Evolutionary conservation across 2,113 vertebrate species (phyloP).

Genomic region (Thymallus thymallus): DNA sequence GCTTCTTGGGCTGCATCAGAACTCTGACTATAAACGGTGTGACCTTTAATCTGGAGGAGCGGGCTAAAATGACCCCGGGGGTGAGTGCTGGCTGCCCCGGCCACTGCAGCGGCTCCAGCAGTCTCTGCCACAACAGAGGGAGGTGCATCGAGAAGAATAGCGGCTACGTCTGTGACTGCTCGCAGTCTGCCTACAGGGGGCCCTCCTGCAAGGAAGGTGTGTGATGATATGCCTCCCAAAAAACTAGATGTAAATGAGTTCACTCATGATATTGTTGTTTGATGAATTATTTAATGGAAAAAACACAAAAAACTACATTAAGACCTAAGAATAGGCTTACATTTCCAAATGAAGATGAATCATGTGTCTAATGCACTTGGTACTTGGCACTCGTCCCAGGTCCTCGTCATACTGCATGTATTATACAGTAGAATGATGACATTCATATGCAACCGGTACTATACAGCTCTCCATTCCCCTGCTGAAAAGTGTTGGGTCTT

Average conservation of each 20-base stretch:
- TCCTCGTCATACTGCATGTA: background rate
- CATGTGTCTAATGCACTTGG: background rate
- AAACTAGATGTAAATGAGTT: background rate
- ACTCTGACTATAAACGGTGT: constrained; percentile 81
- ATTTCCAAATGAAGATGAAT: background rate
- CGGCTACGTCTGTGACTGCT: constrained; percentile 84
- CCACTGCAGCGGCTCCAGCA: constrained; percentile 83
- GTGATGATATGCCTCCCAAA: background rate
- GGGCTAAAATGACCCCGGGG: constrained; percentile 78
- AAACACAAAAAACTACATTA: background rate
- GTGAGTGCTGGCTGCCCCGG: constrained; percentile 83
- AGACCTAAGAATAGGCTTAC: background rate
- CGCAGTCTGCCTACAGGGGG: constrained; percentile 81
- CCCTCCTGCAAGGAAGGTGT: constrained; percentile 83
- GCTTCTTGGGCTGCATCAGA: constrained; percentile 83
- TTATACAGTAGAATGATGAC: constrained; percentile 1
- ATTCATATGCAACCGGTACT: background rate
- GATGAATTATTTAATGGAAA: background rate
- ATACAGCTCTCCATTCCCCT: background rate
- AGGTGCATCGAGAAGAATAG: constrained; percentile 83
- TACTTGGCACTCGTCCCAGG: background rate
- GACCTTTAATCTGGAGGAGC: constrained; percentile 82
- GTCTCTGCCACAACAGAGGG: constrained; percentile 80
- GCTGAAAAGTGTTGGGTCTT: too few species aligned
- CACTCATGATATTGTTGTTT: background rate